phyloP scores from a whole-genome alignment of 2,113 vertebrate genomes.

The Dromas ardeola region DNA sequence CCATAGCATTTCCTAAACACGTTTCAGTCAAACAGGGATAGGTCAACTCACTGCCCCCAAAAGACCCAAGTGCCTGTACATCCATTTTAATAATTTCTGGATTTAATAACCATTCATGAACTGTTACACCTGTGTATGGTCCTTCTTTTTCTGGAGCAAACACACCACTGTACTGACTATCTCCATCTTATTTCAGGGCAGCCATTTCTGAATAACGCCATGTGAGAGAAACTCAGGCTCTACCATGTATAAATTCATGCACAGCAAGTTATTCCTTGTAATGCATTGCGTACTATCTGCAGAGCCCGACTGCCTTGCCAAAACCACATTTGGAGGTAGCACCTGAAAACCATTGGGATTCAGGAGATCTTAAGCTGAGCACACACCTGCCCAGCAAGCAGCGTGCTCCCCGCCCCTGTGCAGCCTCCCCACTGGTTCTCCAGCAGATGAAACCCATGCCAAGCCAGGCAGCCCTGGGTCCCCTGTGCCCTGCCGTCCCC shows the following conservation, averaged over 20 bases:
- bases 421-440: accelerated
- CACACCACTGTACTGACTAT: accelerated
- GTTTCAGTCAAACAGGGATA: not conserved
- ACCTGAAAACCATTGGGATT: not conserved
- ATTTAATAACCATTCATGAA: not conserved
- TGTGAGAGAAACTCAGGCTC: not conserved
- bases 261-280: not conserved
- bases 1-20: not conserved
- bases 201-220: not conserved
- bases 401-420: accelerated
- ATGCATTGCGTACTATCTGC: not conserved
- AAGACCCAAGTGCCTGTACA: not conserved
- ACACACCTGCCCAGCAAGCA: not conserved
- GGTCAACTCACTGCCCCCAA: not conserved
- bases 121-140: not conserved
- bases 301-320: not conserved
- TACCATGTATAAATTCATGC: not conserved
- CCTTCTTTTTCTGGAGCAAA: not conserved
- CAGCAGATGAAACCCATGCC: not conserved
- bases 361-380: not conserved
- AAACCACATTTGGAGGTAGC: not conserved
- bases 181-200: not conserved
- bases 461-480: not conserved
- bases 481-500: not conserved
- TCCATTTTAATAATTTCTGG: not conserved